Base-by-base conservation (phyloP, 1,140 invertebrate genomes). In the Leptinotarsa lineolata region DNA sequence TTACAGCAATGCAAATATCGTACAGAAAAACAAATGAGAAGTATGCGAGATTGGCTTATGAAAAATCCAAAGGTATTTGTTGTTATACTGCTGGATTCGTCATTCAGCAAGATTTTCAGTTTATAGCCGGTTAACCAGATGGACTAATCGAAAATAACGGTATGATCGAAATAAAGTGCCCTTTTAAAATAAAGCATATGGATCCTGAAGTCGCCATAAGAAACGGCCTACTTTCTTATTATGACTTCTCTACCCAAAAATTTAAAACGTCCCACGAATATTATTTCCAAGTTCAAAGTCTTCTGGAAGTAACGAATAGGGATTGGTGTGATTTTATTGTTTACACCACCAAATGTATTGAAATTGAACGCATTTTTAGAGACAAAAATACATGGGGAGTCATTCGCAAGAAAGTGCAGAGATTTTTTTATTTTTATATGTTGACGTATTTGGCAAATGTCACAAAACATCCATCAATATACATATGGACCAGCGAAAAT, bases 41-140 rank as follows among this genome's bases (percentile, higher is more conserved):
- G 15, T 2, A 72, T 20, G 70, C 70, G 8, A 72, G 20, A 54
- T 11, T 21, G n/a, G 20, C 18, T n/a, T 72, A 67, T 39, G n/a
- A 20, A n/a, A n/a, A n/a, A n/a, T n/a, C n/a, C n/a, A 39, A 54
- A 12, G 39, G 39, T n/a, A 21, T 4, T n/a, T 39, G 24, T 4
- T 61, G n/a, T 44, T 5, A 63, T 22, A 64, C 15, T 30, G 24
- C 67, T 21, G 75, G 75, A 12, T 39, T 76, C 3, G 21, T 70
- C 13, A 65, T 76, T 6, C 68, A 68, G 18, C 21, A 58, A 54
- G 18, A 63, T 12, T 59, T 20, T 20, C 72, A 45, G 1, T 76
- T 65, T 46, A 16, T 76, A 22, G 72, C 54, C 60, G 75, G 71
- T 12, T 74, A 72, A 24, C 75, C 75, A 24, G 75, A 76, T 59